Percentiles rank a stretch among this genome's conserved stretches.
Conservation (phyloP, 2,797 vertebrate species). For the Orientallactaga sibirica region DNA sequence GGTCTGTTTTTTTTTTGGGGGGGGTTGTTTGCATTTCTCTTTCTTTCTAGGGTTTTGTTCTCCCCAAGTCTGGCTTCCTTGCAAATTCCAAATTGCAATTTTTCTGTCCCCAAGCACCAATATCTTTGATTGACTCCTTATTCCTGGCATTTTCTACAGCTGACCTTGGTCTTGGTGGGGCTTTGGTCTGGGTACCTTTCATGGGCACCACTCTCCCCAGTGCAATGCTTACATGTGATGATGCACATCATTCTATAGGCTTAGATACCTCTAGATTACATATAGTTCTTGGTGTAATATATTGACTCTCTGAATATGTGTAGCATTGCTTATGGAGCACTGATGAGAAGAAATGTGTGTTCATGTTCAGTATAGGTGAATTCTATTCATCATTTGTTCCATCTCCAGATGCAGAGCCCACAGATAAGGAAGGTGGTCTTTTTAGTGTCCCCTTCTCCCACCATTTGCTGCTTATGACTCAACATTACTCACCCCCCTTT, state of each 20-base stretch:
- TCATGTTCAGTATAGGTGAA: too few relatives aligned
- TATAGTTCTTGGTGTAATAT: not conserved
- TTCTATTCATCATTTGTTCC: not conserved
- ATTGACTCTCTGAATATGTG: not conserved
- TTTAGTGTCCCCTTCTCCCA: not conserved
- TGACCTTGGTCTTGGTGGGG: not conserved
- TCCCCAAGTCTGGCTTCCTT: not conserved
- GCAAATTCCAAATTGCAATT: not conserved
- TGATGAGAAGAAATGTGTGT: not conserved
- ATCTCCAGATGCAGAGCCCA: not conserved
- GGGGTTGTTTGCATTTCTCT: not conserved
- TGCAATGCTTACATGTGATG: not conserved
- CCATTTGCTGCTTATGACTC: not conserved
- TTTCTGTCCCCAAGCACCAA: not conserved
- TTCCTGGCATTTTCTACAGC: not conserved
- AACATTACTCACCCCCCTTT: not conserved
- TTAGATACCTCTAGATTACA: not conserved
- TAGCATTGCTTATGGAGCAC: too few relatives aligned
- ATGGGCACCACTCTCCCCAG: not conserved
- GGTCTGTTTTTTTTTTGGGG: too few relatives aligned
- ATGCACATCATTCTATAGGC: not conserved
- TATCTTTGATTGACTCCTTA: not conserved
- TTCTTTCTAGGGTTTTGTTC: not conserved
- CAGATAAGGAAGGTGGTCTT: not conserved
- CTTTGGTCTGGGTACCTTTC: not conserved